A percentile compares a stretch with the other conserved stretches of the same genome.
phyloP scores from a whole-genome alignment of 2,888 invertebrate species.

The Morpho deidamia region DNA sequence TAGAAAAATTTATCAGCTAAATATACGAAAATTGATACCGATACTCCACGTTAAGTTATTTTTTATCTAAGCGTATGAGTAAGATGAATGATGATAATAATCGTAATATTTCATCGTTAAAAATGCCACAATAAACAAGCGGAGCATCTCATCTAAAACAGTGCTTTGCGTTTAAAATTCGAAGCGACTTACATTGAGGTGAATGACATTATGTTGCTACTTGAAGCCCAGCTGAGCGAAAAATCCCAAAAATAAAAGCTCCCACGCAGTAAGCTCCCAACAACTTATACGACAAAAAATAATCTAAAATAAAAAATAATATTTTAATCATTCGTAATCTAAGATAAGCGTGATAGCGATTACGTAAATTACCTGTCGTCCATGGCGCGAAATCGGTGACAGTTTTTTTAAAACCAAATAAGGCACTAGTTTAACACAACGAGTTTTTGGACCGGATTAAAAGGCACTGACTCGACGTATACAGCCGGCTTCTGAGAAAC shows the following conservation, averaged over 20 bases:
- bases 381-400: constrained; percentile 10
- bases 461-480: constrained; percentile 32
- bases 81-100: not conserved
- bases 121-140: not conserved
- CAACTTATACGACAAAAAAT: constrained; percentile 40
- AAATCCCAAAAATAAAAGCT: constrained; percentile 37
- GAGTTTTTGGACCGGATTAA: constrained; percentile 45
- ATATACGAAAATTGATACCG: no score
- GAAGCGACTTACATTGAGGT: constrained; percentile 68
- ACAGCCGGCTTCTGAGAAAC: constrained; percentile 56
- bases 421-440: constrained; percentile 22
- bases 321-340: not conserved
- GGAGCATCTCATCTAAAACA: not conserved
- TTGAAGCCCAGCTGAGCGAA: constrained; percentile 27
- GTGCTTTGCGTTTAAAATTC: not conserved
- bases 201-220: constrained; percentile 59
- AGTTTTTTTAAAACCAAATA: constrained; percentile 12
- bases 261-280: constrained; percentile 49
- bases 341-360: constrained; percentile 15
- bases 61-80: no score
- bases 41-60: no score
- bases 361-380: constrained; percentile 23
- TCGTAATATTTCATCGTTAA: not conserved
- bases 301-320: constrained; percentile 54
- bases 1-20: not conserved